Evolutionary conservation across 2,113 vertebrate genomes (phyloP).

Genomic region (Pluvialis apricaria): DNA sequence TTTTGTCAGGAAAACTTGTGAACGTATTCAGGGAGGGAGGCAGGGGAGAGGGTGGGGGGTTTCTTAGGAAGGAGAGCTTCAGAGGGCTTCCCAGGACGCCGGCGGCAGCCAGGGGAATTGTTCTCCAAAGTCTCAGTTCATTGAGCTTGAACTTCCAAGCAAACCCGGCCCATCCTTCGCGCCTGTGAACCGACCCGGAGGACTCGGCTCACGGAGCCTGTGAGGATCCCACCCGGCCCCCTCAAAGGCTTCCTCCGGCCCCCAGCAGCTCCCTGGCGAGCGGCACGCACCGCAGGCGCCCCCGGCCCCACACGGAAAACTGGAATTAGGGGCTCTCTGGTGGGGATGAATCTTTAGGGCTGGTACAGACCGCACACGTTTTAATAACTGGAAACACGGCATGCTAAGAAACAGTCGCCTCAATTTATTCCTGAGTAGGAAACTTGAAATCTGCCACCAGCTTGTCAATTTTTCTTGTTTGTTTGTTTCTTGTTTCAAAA

Average conservation of each 20-base stretch:
- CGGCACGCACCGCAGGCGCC: not conserved
- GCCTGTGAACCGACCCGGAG: not conserved
- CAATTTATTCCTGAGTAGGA: not conserved
- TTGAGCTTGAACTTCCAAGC: constrained; percentile 59
- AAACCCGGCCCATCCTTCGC: fast-evolving
- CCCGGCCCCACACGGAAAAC: not conserved
- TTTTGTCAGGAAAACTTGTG: constrained; percentile 55
- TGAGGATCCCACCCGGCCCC: not conserved
- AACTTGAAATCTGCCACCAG: not conserved
- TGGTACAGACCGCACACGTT: not conserved
- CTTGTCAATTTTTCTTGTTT: not conserved
- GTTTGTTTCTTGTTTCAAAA: not conserved
- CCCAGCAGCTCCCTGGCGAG: not conserved
- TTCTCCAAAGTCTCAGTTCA: constrained; percentile 51
- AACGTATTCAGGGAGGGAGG: not conserved
- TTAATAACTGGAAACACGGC: not conserved
- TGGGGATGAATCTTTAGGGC: not conserved
- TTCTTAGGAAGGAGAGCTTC: constrained; percentile 16
- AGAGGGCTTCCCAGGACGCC: not conserved
- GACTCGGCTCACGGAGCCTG: not conserved
- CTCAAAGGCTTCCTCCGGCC: not conserved
- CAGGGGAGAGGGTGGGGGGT: not conserved
- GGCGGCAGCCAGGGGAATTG: not conserved
- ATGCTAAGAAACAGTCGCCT: not conserved
- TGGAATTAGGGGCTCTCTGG: not conserved